A percentile compares a stretch with the other conserved stretches of the same genome.
Evolutionary conservation across 2,888 invertebrate genomes (phyloP).

Genomic region (Andrena praecox): DNA sequence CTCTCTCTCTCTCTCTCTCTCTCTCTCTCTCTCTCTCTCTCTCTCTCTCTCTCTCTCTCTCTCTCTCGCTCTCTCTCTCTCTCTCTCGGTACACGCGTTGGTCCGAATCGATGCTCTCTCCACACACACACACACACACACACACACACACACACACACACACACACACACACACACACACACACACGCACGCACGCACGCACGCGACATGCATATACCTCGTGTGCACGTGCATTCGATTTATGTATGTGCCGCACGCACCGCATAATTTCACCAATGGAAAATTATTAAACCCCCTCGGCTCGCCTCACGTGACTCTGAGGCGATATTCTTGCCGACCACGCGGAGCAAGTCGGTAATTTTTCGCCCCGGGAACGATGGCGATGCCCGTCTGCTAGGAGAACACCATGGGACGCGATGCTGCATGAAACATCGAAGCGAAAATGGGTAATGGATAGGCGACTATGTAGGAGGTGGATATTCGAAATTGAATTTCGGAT

Average conservation of each 20-base stretch:
- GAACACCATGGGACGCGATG: neutral
- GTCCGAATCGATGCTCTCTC: constrained; percentile 6
- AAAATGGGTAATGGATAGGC: neutral
- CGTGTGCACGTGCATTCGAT: constrained; percentile 25
- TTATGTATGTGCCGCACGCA: constrained; percentile 49
- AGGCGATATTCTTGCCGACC: neutral
- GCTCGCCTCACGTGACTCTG: constrained; percentile 22
- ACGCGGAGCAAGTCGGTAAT: neutral
- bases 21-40: neutral
- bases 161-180: too few species aligned
- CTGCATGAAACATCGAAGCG: too few species aligned
- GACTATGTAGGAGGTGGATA: neutral
- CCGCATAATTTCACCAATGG: constrained; percentile 34
- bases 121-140: neutral
- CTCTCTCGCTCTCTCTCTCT: neutral
- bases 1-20: neutral
- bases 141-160: neutral
- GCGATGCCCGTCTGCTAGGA: neutral
- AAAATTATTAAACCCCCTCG: constrained; percentile 45
- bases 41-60: neutral
- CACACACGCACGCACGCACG: neutral
- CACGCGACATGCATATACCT: neutral
- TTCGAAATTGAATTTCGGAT: neutral
- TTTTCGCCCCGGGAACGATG: neutral
- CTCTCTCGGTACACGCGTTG: neutral